Evolutionary conservation across 2,888 invertebrate genomes (phyloP).

Genomic region (Eupithecia insigniata): DNA sequence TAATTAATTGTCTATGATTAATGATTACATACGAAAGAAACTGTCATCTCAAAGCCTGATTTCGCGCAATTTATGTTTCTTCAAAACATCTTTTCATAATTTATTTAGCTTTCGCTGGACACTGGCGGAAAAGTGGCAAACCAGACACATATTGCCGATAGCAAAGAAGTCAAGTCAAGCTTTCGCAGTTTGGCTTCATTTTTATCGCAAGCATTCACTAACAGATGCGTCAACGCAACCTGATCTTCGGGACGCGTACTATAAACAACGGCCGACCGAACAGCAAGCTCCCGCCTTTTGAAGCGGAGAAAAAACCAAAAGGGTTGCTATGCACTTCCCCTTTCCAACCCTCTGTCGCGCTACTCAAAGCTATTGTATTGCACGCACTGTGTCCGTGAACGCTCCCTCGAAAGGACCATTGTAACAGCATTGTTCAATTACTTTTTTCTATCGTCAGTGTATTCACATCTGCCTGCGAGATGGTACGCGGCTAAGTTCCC

Average conservation of each 20-base stretch:
- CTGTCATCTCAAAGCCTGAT: constrained; percentile 35
- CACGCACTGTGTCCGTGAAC: constrained; percentile 20
- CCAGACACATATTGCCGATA: too few relatives aligned
- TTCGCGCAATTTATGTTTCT: constrained; percentile 22
- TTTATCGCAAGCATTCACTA: background rate
- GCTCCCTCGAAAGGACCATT: constrained; percentile 23
- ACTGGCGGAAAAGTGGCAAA: too few relatives aligned
- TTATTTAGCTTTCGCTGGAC: too few relatives aligned
- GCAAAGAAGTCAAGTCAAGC: too few relatives aligned
- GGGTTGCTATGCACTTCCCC: constrained; percentile 42
- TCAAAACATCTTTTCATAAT: background rate
- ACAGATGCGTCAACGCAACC: constrained; percentile 1
- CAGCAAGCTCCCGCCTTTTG: constrained; percentile 32
- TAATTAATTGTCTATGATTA: constrained; percentile 13
- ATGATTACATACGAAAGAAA: background rate
- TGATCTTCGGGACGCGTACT: constrained; percentile 1
- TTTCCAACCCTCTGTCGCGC: constrained; percentile 23
- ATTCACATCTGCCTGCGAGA: constrained; percentile 27
- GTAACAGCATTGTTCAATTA: constrained; percentile 7
- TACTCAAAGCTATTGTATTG: constrained; percentile 28
- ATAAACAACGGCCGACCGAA: constrained; percentile 23
- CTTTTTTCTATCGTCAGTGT: constrained; percentile 13
- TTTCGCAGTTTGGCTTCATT: background rate
- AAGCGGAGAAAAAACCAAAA: constrained; percentile 30
- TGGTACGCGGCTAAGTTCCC: constrained; percentile 2